Conservation (phyloP, 2,888 invertebrate genomes). For the Leistus spinibarbis region DNA sequence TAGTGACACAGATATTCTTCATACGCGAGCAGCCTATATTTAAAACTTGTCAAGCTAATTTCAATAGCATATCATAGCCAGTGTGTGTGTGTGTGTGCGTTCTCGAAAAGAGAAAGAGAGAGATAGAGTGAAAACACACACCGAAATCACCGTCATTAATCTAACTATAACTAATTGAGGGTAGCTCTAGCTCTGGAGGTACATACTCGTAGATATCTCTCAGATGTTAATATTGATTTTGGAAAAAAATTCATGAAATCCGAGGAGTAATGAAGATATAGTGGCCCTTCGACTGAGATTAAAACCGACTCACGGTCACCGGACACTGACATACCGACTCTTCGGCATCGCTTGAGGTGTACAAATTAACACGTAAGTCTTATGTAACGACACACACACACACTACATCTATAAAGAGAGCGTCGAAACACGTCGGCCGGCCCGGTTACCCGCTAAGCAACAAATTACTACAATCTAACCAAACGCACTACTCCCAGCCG, state of each 20-base stretch:
- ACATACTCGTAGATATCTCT: not conserved
- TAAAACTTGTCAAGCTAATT: not conserved
- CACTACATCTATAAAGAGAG: not conserved
- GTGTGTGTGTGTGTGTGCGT: not conserved
- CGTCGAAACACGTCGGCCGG: not conserved
- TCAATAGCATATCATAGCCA: too few relatives aligned
- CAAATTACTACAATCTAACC: conserved; percentile 8
- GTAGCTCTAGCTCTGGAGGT: not conserved
- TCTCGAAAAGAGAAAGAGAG: not conserved
- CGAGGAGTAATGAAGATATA: conserved; percentile 22
- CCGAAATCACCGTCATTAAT: conserved; percentile 5
- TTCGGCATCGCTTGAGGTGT: not conserved
- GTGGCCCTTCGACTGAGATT: conserved; percentile 1
- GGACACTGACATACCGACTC: conserved; percentile 15
- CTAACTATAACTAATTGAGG: not conserved
- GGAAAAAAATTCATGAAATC: conserved; percentile 2
- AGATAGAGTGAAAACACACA: not conserved
- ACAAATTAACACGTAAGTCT: conserved; percentile 21
- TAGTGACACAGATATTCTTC: not conserved
- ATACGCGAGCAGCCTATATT: not conserved
- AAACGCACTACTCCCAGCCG: too few relatives aligned
- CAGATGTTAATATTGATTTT: conserved; percentile 7
- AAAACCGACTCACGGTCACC: not conserved
- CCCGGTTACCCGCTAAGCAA: not conserved
- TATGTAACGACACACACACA: not conserved